Base-by-base conservation (phyloP, 2,888 invertebrate genomes). In the Odontocolon sp. region DNA sequence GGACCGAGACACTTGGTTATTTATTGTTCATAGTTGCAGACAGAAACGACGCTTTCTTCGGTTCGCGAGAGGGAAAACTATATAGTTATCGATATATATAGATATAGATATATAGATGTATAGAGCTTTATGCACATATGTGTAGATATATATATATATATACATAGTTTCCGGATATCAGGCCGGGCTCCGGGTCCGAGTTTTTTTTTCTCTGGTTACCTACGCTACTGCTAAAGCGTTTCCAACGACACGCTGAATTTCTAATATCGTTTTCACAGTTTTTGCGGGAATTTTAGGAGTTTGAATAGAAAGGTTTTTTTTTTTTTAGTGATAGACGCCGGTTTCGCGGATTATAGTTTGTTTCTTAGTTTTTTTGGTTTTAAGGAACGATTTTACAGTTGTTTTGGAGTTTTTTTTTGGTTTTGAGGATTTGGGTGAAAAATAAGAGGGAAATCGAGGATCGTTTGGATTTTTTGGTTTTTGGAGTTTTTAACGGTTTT, bases 151-250 rank as follows among this genome's bases (percentile, higher is more conserved):
- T 5, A 56, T 18, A 40, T 6, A 42, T 8, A 59, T 28, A 26
- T 14, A 63, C 36, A 47, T 63, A 66, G 23, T 18, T 50, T 57
- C 36, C 47, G 16, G 68, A 57, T 68, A 57, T 47, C 68, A 26
- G 47, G 31, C 61, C 61, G 67, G 57, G 57, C n/a, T n/a, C n/a
- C n/a, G 26, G 31, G 31, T 42, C 45, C 68, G 72, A 81, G 78
- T 69, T 80, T 80, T 81, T 82, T 80, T 66, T 57, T 80, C 76
- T 76, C 74, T 77, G 66, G 81, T 81, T 82, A 78, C 79, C 83
- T 81, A 82, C 82, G 81, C 80, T 82, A 83, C 82, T 85, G 84
- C 81, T 81, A 31, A 23, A 81, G 82, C 83, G 81, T 84, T 84
- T 73, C 83, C 80, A 38, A 3, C 38, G 11, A 61, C 11, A 40